phyloP scores from a whole-genome alignment of 2,797 vertebrate species.

The Manis pentadactyla region DNA sequence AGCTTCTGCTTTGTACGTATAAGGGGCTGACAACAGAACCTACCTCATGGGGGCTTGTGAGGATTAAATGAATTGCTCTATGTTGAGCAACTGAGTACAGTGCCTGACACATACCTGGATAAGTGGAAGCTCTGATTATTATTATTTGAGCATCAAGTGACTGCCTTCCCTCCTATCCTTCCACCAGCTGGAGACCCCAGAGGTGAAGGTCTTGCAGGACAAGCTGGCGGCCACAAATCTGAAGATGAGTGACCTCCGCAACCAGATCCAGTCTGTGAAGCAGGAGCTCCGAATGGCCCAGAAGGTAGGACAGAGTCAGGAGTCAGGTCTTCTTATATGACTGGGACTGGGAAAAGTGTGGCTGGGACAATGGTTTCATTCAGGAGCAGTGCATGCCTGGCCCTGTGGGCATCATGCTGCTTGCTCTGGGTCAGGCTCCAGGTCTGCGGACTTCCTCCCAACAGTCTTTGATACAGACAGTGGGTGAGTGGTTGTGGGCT shows the following conservation, averaged over 20 bases:
- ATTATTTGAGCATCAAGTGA: not conserved
- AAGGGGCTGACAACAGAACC: not conserved
- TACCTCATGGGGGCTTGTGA: not conserved
- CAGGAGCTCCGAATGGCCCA: constrained; percentile 95
- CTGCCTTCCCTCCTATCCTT: not conserved
- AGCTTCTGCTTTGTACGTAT: not conserved
- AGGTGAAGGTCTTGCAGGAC: constrained; percentile 92
- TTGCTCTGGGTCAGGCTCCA: not conserved
- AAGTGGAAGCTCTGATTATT: fast-evolving
- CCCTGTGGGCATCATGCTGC: fast-evolving
- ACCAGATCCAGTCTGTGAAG: constrained; percentile 92
- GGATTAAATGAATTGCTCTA: not conserved
- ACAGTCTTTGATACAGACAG: not conserved
- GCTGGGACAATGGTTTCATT: fast-evolving
- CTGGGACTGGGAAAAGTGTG: not conserved
- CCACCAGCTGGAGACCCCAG: constrained; percentile 81
- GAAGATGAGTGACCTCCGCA: constrained; percentile 93
- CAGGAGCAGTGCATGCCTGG: fast-evolving
- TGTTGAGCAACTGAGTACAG: not conserved
- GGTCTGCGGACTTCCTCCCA: not conserved
- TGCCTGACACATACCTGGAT: not conserved
- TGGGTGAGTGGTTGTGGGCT: not conserved
- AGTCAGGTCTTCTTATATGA: not conserved
- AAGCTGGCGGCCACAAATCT: constrained; percentile 91
- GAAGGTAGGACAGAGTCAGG: constrained; percentile 88